These are phyloP conservation scores for Rhyzopertha dominica DNA, from an alignment of 1,140 invertebrate genomes.

Conservation along the genomic window DNA sequence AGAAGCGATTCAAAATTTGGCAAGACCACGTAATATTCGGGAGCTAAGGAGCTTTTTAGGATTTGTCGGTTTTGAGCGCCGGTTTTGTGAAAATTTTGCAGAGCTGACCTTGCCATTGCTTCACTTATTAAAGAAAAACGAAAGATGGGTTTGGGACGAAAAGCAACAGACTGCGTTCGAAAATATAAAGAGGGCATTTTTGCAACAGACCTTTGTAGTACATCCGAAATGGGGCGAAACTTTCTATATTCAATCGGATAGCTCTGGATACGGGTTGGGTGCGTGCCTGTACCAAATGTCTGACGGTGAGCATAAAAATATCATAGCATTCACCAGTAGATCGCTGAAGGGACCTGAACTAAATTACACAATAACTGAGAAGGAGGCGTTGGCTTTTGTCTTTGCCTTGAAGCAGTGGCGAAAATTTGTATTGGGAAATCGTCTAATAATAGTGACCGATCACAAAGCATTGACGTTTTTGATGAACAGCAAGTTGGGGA, in stretches of 20 bases:
- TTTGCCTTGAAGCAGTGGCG: constrained; percentile 5
- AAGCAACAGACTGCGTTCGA: neutral
- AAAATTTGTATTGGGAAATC: neutral
- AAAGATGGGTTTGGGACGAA: neutral
- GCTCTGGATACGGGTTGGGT: neutral
- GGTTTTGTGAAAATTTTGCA: constrained; percentile 41
- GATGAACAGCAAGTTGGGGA: neutral
- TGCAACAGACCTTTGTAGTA: neutral
- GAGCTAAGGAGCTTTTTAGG: constrained; percentile 46
- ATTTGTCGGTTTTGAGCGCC: constrained; percentile 43
- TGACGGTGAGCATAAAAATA: neutral
- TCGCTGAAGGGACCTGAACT: neutral
- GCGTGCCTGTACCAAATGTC: neutral
- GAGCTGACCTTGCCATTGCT: constrained; percentile 7
- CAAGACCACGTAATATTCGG: constrained; percentile 35
- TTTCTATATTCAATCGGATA: neutral
- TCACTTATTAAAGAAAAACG: neutral
- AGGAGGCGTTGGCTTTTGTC: constrained; percentile 2
- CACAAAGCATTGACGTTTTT: constrained; percentile 6
- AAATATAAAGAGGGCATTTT: constrained; percentile 5
- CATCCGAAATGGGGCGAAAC: neutral
- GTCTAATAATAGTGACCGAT: constrained; percentile 2
- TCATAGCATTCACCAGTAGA: constrained; percentile 5
- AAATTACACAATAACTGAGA: constrained; percentile 4
- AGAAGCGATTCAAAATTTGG: constrained; percentile 32